A percentile compares a stretch with the other conserved stretches of the same genome.
These are phyloP conservation scores for Abrostola tripartita DNA, from an alignment of 2,888 invertebrate genomes.

Conservation along the genomic window DNA sequence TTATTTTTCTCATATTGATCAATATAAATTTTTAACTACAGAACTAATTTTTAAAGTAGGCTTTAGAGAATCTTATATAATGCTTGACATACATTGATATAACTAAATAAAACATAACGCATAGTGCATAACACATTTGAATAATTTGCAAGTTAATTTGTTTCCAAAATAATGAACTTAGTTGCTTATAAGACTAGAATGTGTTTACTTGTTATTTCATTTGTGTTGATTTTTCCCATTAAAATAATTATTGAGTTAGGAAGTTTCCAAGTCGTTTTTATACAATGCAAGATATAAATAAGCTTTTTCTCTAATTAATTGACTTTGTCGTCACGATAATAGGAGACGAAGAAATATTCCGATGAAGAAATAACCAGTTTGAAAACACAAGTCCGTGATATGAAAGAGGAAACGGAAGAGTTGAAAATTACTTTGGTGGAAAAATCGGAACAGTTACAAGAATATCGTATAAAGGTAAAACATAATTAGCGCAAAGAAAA, in stretches of 20 bases:
- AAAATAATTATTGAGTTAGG: conserved; percentile 21
- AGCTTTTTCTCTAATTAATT: conserved; percentile 15
- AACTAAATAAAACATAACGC: no score
- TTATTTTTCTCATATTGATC: no score
- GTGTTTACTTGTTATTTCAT: neutral
- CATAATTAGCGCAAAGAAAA: neutral
- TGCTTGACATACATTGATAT: no score
- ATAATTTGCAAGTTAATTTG: no score
- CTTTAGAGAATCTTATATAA: no score
- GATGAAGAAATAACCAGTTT: conserved; percentile 69
- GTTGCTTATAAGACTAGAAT: no score
- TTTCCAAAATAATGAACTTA: no score
- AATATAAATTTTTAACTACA: no score
- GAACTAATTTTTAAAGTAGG: no score
- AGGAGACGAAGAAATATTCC: conserved; percentile 70
- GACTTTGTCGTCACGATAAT: conserved; percentile 35
- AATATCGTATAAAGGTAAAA: conserved; percentile 77
- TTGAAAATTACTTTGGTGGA: conserved; percentile 71
- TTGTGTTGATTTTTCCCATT: conserved; percentile 21
- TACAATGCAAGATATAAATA: neutral
- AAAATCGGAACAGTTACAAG: conserved; percentile 78
- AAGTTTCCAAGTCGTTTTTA: conserved; percentile 27
- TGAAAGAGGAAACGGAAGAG: conserved; percentile 78
- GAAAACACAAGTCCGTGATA: conserved; percentile 72
- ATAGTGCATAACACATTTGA: no score